phyloP scores from a whole-genome alignment of 2,113 vertebrate species.

The Sinocyclocheilus anophthalmus region DNA sequence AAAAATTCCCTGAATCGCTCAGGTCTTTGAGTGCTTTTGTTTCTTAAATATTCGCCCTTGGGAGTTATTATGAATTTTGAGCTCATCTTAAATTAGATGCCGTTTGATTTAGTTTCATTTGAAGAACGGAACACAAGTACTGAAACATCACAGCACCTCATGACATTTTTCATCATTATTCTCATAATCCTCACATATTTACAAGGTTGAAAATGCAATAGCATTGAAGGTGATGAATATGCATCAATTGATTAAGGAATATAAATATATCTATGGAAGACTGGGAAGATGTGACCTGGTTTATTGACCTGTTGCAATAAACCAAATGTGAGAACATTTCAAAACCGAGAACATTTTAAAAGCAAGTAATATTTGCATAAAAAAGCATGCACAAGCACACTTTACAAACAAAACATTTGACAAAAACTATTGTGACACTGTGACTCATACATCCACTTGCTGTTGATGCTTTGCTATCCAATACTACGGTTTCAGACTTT shows the following conservation, averaged over 20 bases:
- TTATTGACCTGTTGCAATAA: not conserved
- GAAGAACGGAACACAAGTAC: slow-evolving; percentile 4
- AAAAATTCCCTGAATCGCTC: not conserved
- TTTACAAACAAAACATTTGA: not conserved
- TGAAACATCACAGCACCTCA: not conserved
- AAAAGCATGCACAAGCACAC: too few species aligned
- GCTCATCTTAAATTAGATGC: not conserved
- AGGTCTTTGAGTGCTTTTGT: slow-evolving; percentile 10
- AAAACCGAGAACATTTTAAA: not conserved
- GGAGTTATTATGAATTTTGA: slow-evolving; percentile 36
- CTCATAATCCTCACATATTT: slow-evolving; percentile 28
- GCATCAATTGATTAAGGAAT: not conserved
- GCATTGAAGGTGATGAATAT: slow-evolving; percentile 27
- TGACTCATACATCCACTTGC: not conserved
- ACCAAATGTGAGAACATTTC: not conserved
- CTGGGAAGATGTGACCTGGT: not conserved
- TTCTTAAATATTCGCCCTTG: slow-evolving; percentile 27
- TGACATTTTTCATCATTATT: slow-evolving; percentile 38
- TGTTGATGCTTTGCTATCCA: not conserved
- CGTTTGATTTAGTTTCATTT: slow-evolving; percentile 44
- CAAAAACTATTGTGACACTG: too few species aligned
- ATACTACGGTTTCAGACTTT: not conserved
- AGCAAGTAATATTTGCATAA: not conserved
- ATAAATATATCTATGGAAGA: not conserved
- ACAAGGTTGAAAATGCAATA: slow-evolving; percentile 16